Base-by-base conservation (phyloP, 2,797 vertebrate species). In the Tokudaia tokunoshimensis region DNA sequence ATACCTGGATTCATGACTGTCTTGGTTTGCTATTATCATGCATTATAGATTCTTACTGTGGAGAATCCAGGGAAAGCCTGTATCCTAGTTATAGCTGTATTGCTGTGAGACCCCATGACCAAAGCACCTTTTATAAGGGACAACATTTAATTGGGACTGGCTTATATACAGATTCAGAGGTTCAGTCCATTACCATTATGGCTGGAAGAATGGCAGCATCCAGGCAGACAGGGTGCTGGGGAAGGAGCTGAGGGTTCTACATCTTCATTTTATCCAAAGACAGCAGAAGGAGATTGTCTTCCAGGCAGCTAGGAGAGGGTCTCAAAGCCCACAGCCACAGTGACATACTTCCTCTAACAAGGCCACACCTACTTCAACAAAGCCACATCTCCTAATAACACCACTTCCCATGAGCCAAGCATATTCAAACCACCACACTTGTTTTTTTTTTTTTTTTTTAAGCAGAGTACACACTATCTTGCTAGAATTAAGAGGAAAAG, bases 31-130 rank as follows among this genome's bases (percentile, higher is more conserved):
- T 83, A n/a, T 79, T 93, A 3, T 89, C 96, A 78, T 37, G 20
- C 94, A 88, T 70, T 82, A 52, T 29, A 93, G 50, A 87, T 91
- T 94, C 44, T 94, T 94, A 52, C 3, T 81, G 41, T 83, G 19
- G 29, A 74, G 50, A 84, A 93, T 72, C n/a, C 37, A 96, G 93
- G 67, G 82, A 61, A 97, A 94, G 65, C 63, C 14, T 85, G 31
- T 74, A 11, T 34, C 65, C 17, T 72, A 72, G 17, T 72, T 72
- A 37, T 37, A 17, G n/a, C 3, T 72, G n/a, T 72, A 72, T 37
- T 72, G 3, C 17, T 37, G 17, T 72, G 70, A 37, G 70, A 72
- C 70, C n/a, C 70, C 70, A 37, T 72, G n/a, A 37, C 34, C 17
- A 72, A 72, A 72, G 34, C 34, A 72, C 67, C 7, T 15, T 31